Conservation (phyloP, 2,888 invertebrate species). For the Yponomeuta malinellus region DNA sequence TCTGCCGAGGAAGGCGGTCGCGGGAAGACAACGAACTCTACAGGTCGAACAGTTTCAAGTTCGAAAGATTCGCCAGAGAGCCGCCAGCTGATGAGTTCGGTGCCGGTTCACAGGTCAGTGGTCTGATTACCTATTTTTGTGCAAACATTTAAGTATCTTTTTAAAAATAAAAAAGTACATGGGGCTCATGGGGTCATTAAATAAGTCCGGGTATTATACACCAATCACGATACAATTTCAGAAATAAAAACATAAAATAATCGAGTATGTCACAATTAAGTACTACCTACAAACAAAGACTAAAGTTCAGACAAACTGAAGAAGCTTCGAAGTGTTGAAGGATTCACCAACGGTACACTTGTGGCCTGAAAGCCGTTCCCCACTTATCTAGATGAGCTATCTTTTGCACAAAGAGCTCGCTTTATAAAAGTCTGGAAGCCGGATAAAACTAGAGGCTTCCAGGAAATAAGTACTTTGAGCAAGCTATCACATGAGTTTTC, state of each 20-base stretch:
- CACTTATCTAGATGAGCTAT: constrained; percentile 72
- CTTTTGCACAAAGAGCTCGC: constrained; percentile 45
- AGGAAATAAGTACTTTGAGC: constrained; percentile 29
- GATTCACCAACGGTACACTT: constrained; percentile 31
- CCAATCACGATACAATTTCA: no score
- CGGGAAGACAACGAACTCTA: constrained; percentile 89
- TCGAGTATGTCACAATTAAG: no score
- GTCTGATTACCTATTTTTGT: background rate
- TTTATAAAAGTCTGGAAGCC: constrained; percentile 33
- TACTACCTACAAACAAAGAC: no score
- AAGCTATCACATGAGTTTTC: no score
- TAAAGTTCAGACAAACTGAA: constrained; percentile 6
- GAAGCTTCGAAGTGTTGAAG: constrained; percentile 24
- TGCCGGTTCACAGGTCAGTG: constrained; percentile 82
- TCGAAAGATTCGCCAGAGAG: constrained; percentile 85
- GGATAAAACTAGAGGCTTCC: constrained; percentile 44
- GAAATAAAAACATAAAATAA: no score
- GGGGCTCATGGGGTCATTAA: background rate
- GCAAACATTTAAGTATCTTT: background rate
- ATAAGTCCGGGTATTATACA: background rate
- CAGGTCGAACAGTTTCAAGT: constrained; percentile 91
- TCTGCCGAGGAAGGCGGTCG: constrained; percentile 82
- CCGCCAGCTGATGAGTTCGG: constrained; percentile 79
- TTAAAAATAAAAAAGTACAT: background rate
- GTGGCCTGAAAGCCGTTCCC: constrained; percentile 50